Conservation (phyloP, 2,888 invertebrate genomes). For the Drosophila differens region DNA sequence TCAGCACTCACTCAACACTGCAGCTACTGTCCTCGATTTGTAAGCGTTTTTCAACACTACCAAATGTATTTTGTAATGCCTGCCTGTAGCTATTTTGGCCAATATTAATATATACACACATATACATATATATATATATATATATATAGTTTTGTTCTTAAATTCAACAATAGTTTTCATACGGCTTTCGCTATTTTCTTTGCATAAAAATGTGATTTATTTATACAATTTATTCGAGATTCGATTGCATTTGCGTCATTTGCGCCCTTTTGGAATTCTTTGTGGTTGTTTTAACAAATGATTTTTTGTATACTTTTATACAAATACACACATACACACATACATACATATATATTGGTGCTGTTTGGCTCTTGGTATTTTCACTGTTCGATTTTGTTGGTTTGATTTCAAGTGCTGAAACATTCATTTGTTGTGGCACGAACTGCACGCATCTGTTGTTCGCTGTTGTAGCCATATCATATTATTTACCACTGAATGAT, state of each 20-base stretch:
- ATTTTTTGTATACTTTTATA: constrained; percentile 50
- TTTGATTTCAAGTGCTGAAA: constrained; percentile 60
- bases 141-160: neutral
- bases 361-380: constrained; percentile 9
- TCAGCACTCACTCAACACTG: neutral
- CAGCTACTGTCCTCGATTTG: neutral
- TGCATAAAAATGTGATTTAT: constrained; percentile 51
- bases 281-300: constrained; percentile 57
- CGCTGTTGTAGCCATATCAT: constrained; percentile 30
- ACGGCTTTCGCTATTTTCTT: constrained; percentile 10
- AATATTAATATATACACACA: neutral
- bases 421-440: constrained; percentile 71
- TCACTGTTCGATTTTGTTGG: constrained; percentile 26
- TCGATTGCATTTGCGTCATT: constrained; percentile 62
- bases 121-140: neutral
- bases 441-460: constrained; percentile 69
- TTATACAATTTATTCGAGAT: constrained; percentile 34
- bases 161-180: constrained; percentile 15
- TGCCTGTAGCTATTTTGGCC: neutral
- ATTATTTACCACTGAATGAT: constrained; percentile 45
- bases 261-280: constrained; percentile 57
- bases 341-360: neutral
- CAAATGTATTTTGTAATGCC: neutral
- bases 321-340: neutral
- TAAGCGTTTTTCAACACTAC: neutral